Evolutionary conservation across 2,888 invertebrate genomes (phyloP).

Genomic region (Ceramica pisi): DNA sequence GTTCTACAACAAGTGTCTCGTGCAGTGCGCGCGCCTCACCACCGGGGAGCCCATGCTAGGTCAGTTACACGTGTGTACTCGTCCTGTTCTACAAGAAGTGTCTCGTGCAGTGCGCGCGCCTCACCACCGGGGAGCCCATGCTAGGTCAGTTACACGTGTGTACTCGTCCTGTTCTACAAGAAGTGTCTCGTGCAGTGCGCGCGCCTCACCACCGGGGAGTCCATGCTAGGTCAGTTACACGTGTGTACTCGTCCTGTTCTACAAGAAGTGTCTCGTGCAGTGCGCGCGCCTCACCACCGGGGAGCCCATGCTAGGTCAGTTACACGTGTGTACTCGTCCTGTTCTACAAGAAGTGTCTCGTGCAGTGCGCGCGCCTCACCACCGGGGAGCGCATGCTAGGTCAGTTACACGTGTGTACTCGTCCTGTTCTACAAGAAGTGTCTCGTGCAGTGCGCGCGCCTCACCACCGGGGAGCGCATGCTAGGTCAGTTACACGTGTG

Average conservation of each 20-base stretch:
- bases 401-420: constrained; percentile 33
- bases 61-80: no score
- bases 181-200: constrained; percentile 31
- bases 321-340: no score
- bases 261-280: constrained; percentile 93
- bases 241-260: no score
- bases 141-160: constrained; percentile 86
- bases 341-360: constrained; percentile 92
- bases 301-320: constrained; percentile 95
- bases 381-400: constrained; percentile 97
- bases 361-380: constrained; percentile 98
- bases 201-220: constrained; percentile 93
- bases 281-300: constrained; percentile 98
- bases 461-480: no score
- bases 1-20: constrained; percentile 99
- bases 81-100: no score
- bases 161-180: no score
- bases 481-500: no score
- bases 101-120: constrained; percentile 98
- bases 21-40: constrained; percentile 98
- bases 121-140: constrained; percentile 97
- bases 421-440: no score
- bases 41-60: constrained; percentile 97
- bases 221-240: constrained; percentile 93
- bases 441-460: no score